Base-by-base conservation (phyloP, 2,888 invertebrate species). In the Mactromeris polynyma region DNA sequence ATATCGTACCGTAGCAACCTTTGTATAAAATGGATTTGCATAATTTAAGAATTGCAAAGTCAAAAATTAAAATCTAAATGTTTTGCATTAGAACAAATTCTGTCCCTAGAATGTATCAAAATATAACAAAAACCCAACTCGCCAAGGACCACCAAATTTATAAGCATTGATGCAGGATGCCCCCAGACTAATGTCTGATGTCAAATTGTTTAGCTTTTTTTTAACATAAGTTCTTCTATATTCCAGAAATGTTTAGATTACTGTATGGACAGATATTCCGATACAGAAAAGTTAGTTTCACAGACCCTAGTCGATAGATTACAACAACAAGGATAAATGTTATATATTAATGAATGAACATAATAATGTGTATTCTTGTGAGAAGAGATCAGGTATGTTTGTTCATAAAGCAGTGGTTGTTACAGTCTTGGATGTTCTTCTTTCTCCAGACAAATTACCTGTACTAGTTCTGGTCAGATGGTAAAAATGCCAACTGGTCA, bases 241-340 rank as follows among this genome's bases (percentile, higher is more conserved):
- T 97, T 97, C 82, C 98, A 99, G 98, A 99, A 99, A 98, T 99
- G 99, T 96, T 98, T 99, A 94, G 98, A 99, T 0, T 99, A 99
- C 98, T 99, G 99, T 97, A 99, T 99, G 99, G 99, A 99, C 97
- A 97, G 99, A 95, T 99, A 98, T 97, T 98, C 99, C 98, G 99
- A 99, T 96, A 98, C 99, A 3, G 99, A 98, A 98, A 98, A 99
- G 97, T 97, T 99, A 85, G 98, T 99, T 19, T 98, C 99, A 19
- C 98, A 98, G 97, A 98, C 99, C 0, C 99, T 99, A 96, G 98
- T 98, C 90, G 98, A 97, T 96, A 97, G 99, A 96, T 97, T 99
- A 94, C 98, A 98, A 96, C 97, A 98, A 93, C 99, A 99, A 97
- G 88, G 88, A 33, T 77, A 73, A 83, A 40, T 38, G 33, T 40